phyloP scores from a whole-genome alignment of 2,888 invertebrate genomes.

The Acanthosepion lycidas region DNA sequence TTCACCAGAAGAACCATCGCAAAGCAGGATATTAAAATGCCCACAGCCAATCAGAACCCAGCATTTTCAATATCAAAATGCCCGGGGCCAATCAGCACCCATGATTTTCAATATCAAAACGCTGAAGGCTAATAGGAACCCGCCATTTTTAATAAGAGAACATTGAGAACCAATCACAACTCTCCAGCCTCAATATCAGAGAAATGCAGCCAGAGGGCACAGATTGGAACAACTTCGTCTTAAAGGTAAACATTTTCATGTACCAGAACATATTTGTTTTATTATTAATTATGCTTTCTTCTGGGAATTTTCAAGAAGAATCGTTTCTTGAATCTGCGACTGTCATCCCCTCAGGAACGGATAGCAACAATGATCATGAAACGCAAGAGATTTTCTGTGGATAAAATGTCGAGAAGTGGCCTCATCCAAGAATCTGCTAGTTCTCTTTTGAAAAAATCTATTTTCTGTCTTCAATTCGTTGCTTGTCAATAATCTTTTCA shows the following conservation, averaged over 20 bases:
- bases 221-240: conserved; percentile 2
- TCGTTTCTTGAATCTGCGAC: neutral
- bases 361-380: neutral
- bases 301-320: conserved; percentile 3
- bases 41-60: conserved; percentile 33
- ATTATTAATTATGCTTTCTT: conserved; percentile 33
- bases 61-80: conserved; percentile 12
- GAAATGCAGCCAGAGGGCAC: neutral
- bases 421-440: neutral
- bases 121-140: conserved; percentile 5
- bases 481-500: conserved; percentile 22
- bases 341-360: conserved; percentile 7
- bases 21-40: conserved; percentile 10
- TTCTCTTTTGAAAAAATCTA: neutral
- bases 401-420: neutral
- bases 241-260: conserved; percentile 33
- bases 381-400: neutral
- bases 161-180: neutral
- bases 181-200: conserved; percentile 33
- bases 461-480: conserved; percentile 9
- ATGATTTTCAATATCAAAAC: conserved; percentile 33
- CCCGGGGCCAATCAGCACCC: neutral
- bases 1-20: neutral
- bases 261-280: conserved; percentile 14
- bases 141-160: conserved; percentile 20